Evolutionary conservation across 2,888 invertebrate genomes (phyloP).

Genomic region (Nycteola revayana): DNA sequence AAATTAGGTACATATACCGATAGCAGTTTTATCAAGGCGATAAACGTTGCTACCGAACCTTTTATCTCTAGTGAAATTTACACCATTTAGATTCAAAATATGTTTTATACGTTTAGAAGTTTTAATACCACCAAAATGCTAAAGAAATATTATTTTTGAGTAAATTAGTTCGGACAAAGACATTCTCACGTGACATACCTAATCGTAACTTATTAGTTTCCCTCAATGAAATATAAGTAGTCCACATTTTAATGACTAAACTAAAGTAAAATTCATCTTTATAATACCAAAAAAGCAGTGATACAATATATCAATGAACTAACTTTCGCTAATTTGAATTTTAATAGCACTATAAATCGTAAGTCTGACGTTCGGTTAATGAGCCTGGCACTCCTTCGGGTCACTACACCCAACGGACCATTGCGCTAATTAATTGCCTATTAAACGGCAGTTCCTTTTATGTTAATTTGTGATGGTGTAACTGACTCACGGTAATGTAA

Average conservation of each 20-base stretch:
- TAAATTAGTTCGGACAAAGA: no score
- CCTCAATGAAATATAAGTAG: no score
- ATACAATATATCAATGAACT: conserved; percentile 39
- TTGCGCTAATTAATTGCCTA: conserved; percentile 51
- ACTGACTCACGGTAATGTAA: conserved; percentile 21
- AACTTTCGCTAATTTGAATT: conserved; percentile 62
- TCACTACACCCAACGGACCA: conserved; percentile 47
- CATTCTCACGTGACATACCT: no score
- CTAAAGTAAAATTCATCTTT: conserved; percentile 15
- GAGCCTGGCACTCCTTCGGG: conserved; percentile 45
- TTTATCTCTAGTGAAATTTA: no score
- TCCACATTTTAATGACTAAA: no score
- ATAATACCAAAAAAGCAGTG: conserved; percentile 21
- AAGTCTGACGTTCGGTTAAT: conserved; percentile 40
- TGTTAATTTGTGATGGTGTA: conserved; percentile 40
- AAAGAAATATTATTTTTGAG: no score
- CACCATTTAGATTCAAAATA: no score
- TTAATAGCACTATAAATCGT: conserved; percentile 52
- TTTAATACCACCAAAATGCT: no score
- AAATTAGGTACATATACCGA: not conserved
- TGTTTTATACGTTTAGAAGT: no score
- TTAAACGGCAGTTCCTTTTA: conserved; percentile 52
- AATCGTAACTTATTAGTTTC: no score
- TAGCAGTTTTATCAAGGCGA: no score
- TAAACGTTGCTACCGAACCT: no score